A percentile compares a stretch with the other conserved stretches of the same genome.
Evolutionary conservation across 2,113 vertebrate genomes (phyloP).

Genomic region (Nesospiza acunhae): DNA sequence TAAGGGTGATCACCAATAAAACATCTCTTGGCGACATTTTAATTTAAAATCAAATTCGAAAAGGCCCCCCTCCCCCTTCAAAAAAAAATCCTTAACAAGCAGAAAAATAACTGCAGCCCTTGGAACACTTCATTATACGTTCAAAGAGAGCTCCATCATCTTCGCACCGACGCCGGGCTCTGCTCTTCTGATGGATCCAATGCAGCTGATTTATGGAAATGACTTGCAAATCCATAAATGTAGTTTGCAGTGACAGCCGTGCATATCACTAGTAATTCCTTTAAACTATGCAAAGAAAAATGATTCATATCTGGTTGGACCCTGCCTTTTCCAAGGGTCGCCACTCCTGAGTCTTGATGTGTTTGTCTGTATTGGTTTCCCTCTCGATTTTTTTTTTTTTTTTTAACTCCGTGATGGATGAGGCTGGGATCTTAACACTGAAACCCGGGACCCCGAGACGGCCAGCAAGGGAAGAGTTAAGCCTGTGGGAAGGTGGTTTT

Average conservation of each 20-base stretch:
- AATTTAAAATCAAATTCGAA: constrained; percentile 78
- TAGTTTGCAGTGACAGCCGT: constrained; percentile 73
- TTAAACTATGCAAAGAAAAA: constrained; percentile 77
- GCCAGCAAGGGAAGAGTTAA: constrained; percentile 52
- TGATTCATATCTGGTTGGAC: constrained; percentile 72
- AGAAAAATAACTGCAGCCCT: constrained; percentile 79
- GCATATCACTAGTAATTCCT: constrained; percentile 73
- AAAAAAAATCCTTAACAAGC: constrained; percentile 76
- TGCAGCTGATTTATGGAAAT: constrained; percentile 75
- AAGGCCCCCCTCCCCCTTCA: constrained; percentile 6
- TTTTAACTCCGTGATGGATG: constrained; percentile 58
- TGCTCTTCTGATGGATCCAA: constrained; percentile 69
- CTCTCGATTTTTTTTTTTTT: constrained; percentile 53
- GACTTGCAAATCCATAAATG: constrained; percentile 76
- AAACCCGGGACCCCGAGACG: neutral
- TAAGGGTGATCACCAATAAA: constrained; percentile 78
- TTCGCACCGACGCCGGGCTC: constrained; percentile 48
- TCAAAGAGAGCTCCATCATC: constrained; percentile 75
- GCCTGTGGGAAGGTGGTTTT: neutral
- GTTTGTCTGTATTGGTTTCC: constrained; percentile 64
- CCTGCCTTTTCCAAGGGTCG: constrained; percentile 70
- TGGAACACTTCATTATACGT: constrained; percentile 74
- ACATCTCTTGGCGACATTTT: constrained; percentile 76
- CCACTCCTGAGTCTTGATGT: constrained; percentile 63
- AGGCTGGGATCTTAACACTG: constrained; percentile 35